Conservation (phyloP, 2,888 invertebrate genomes). For the Ormyrus rosae region DNA sequence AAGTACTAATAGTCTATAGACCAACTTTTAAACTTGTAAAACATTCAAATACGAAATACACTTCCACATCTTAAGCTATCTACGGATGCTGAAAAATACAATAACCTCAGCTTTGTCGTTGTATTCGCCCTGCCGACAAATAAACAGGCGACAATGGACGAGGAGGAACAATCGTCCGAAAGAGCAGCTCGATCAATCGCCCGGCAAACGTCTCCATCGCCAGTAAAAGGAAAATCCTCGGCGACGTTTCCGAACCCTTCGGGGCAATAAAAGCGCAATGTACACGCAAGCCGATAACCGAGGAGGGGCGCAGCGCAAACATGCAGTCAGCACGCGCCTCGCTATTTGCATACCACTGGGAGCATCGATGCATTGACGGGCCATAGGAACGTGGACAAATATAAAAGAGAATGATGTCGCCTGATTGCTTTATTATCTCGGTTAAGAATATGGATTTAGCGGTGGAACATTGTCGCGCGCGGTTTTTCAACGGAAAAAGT, state of each 20-base stretch:
- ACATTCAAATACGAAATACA: no score
- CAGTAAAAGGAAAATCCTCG: conserved; percentile 8
- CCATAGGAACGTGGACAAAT: not conserved
- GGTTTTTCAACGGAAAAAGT: no score
- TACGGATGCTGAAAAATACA: no score
- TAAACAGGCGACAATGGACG: conserved; percentile 11
- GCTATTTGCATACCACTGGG: not conserved
- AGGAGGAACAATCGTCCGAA: conserved; percentile 32
- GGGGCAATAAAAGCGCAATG: conserved; percentile 25
- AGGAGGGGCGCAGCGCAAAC: conserved; percentile 16
- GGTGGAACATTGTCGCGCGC: no score
- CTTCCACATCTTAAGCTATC: no score
- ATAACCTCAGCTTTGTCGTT: no score
- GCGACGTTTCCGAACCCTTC: not conserved
- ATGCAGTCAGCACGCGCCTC: not conserved
- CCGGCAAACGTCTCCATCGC: conserved; percentile 26
- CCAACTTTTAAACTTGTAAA: no score
- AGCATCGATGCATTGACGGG: not conserved
- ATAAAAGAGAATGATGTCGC: not conserved
- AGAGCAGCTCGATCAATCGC: conserved; percentile 42
- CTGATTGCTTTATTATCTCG: no score
- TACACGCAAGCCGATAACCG: conserved; percentile 10
- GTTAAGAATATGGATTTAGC: no score
- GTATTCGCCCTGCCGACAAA: no score
- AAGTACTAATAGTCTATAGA: no score